These are phyloP conservation scores for Rafetus swinhoei DNA, from an alignment of 2,113 vertebrate species.

Conservation along the genomic window DNA sequence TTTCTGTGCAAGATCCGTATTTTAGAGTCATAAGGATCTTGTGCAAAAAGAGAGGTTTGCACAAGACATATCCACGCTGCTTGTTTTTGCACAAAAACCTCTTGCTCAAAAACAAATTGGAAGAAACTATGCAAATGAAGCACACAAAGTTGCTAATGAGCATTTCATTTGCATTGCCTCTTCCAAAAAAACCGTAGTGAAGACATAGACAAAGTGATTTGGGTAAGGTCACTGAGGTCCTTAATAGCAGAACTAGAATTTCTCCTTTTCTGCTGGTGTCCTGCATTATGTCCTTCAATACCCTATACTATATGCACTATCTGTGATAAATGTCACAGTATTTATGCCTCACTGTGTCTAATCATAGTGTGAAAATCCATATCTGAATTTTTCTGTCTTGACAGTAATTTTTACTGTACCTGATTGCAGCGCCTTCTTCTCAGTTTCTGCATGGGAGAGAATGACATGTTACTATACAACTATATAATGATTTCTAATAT, in stretches of 20 bases:
- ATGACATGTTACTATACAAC: background rate
- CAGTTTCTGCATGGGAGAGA: background rate
- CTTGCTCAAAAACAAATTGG: no score
- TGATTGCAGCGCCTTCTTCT: background rate
- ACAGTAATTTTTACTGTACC: background rate
- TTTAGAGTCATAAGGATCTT: no score
- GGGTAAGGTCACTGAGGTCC: background rate
- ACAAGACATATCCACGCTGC: no score
- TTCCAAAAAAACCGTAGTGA: no score
- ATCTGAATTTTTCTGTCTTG: background rate
- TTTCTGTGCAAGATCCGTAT: no score
- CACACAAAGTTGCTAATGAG: no score
- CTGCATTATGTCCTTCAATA: no score
- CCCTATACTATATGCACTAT: background rate
- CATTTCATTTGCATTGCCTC: no score
- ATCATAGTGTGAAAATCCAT: background rate
- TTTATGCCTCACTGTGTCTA: background rate
- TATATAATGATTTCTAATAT: background rate
- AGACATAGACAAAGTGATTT: background rate
- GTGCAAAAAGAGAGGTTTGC: no score
- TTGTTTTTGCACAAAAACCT: no score
- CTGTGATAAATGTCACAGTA: background rate
- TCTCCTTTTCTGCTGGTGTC: background rate
- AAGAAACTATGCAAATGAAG: no score
- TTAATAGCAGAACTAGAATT: background rate